Base-by-base conservation (phyloP, 2,888 invertebrate species). In the Aproaerema taeniolella region DNA sequence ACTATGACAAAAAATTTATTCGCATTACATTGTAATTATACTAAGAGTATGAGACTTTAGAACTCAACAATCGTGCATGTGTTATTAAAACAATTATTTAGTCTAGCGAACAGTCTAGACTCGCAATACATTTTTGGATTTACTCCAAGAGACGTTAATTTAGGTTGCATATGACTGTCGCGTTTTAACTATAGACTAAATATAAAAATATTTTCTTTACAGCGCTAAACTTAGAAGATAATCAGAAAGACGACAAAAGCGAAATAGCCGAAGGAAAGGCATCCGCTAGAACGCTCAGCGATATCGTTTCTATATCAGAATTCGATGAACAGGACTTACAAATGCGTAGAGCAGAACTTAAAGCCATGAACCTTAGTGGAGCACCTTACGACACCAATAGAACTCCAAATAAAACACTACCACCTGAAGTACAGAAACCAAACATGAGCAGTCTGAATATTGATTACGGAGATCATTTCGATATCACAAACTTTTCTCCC, bases 281-380 rank as follows among this genome's bases (percentile, higher is more conserved):
- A 39, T 91, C 92, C 33, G 93, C 90, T 0, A 87, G 92, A 28
- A 92, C 92, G 0, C 76, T 93, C 3, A 92, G 92, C 60, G 92
- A 93, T 52, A 90, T 93, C 42, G 85, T 92, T 0, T 93, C 93
- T 1, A 90, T 93, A 62, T 90, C 92, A 0, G 93, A 93, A 50
- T 90, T 89, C 43, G 92, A 92, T 45, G 92, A 92, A 51, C 88
- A 90, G 35, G 91, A 91, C 57, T 57, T 81, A 37, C 83, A 89
- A 40, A 88, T 88, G 66, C 76, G 89, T 4, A 68, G 77, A 41
- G 86, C 87, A 0, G 89, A 88, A 41, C 48, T 78, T 5, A 76
- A 68, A 50, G 61, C 61, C 1, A 77, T 75, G 0, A 77, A 78
- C 29, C 46, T 59, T 3, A 80, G 67, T 43, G 72, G 57, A 5